Base-by-base conservation (phyloP, 2,888 invertebrate genomes). In the Watsonalla cultraria region DNA sequence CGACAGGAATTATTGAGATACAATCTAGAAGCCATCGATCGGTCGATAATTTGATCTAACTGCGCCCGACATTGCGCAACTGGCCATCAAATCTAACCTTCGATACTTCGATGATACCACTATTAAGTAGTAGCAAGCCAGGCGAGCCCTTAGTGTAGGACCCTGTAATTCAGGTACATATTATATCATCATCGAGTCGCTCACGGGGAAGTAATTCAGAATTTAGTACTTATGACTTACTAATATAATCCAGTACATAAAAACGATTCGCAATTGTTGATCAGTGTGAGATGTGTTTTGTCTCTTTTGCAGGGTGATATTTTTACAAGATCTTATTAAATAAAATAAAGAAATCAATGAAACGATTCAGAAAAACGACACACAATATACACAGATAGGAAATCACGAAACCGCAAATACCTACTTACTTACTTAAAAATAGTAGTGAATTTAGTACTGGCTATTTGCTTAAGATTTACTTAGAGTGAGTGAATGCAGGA, bases 21-120 rank as follows among this genome's bases (percentile, higher is more conserved):
- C 85, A 86, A 89, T 90, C 90, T 87, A 84, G 85, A 76, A 84
- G 82, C 87, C 72, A 87, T 85, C 82, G 84, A 86, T 86, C 83
- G 81, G 63, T 72, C 78, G 82, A 86, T 88, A 90, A 90, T 89
- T 86, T 78, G 82, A 80, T 82, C 78, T 84, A 85, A 86, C 86
- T 79, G 80, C 85, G 80, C 79, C 75, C 75, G 76, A 81, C 78
- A 70, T 82, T 80, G 80, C 82, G 74, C 84, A 86, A 84, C 85
- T 78, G 76, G 80, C 84, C 86, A 87, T 90, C 85, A 83, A 80
- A 82, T 82, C 77, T 73, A 75, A 78, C 78, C 71, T 66, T 72
- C 76, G 80, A 79, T 82, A 77, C 64, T 70, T 71, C 74, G 79
- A 82, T 78, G 84, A 86, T 86, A 84, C 87, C 84, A 86, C 85